A percentile compares a stretch with the other conserved stretches of the same genome.
These are phyloP conservation scores for Ostrea denselamellosa DNA, from an alignment of 1,140 invertebrate genomes.

Conservation along the genomic window DNA sequence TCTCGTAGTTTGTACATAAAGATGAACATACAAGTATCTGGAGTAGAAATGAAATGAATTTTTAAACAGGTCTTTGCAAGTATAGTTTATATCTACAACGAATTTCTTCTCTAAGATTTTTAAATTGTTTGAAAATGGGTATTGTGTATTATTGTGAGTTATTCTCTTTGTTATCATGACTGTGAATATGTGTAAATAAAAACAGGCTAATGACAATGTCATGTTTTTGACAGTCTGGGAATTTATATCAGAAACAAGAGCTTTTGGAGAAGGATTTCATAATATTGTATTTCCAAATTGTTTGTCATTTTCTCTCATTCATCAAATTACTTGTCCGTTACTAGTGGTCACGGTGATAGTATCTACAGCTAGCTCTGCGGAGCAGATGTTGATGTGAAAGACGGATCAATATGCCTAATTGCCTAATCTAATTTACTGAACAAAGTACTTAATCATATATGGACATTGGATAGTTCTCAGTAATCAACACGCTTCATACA, in stretches of 20 bases:
- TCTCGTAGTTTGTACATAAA: too few relatives aligned
- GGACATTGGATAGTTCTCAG: background rate
- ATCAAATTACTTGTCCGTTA: background rate
- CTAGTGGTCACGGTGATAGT: background rate
- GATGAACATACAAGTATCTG: too few relatives aligned
- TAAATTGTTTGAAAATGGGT: too few relatives aligned
- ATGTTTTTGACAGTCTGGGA: background rate
- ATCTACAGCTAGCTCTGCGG: background rate
- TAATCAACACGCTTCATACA: background rate
- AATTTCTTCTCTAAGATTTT: too few relatives aligned
- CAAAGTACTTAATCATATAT: background rate
- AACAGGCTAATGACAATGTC: background rate
- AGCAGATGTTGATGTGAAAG: background rate
- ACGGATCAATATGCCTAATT: constrained; percentile 14
- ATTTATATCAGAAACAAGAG: background rate
- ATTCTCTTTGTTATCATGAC: background rate
- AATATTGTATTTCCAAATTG: background rate
- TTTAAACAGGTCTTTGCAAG: too few relatives aligned
- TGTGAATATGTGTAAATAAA: background rate
- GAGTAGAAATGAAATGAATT: too few relatives aligned
- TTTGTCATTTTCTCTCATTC: background rate
- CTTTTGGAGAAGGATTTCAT: background rate
- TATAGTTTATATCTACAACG: too few relatives aligned
- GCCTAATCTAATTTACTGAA: background rate
- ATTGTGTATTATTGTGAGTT: background rate